Conservation (phyloP, 2,113 vertebrate genomes). For the Panthera leo region DNA sequence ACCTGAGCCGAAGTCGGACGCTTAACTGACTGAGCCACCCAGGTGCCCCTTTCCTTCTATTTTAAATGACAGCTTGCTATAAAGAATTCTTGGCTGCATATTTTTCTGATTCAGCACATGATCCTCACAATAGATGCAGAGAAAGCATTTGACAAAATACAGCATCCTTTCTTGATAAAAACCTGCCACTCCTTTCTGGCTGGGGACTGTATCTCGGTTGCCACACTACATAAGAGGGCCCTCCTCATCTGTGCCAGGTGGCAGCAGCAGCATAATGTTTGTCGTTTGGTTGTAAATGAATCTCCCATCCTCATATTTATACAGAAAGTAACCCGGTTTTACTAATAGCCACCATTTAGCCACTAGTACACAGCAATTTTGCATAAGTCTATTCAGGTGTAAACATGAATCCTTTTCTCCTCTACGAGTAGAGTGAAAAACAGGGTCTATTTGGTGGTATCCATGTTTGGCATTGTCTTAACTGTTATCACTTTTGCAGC, state of each 20-base stretch:
- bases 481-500: not conserved
- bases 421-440: not conserved
- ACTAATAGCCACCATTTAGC: not conserved
- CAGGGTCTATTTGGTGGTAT: not conserved
- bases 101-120: too few species aligned
- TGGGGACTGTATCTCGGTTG: not conserved
- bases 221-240: not conserved
- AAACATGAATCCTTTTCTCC: rapidly evolving
- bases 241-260: not conserved
- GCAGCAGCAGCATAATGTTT: not conserved
- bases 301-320: not conserved
- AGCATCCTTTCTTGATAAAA: too few species aligned
- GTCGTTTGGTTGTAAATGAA: not conserved
- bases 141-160: too few species aligned
- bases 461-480: not conserved
- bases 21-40: too few species aligned
- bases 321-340: not conserved
- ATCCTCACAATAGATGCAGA: too few species aligned
- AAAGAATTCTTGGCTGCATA: too few species aligned
- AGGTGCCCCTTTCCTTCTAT: too few species aligned
- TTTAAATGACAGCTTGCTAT: too few species aligned
- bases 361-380: rapidly evolving
- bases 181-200: too few species aligned
- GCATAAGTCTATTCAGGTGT: rapidly evolving
- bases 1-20: too few species aligned